Percentiles rank a stretch among this genome's conserved stretches.
Conservation (phyloP, 1,140 invertebrate species). For the Trachymyrmex cornetzi region DNA sequence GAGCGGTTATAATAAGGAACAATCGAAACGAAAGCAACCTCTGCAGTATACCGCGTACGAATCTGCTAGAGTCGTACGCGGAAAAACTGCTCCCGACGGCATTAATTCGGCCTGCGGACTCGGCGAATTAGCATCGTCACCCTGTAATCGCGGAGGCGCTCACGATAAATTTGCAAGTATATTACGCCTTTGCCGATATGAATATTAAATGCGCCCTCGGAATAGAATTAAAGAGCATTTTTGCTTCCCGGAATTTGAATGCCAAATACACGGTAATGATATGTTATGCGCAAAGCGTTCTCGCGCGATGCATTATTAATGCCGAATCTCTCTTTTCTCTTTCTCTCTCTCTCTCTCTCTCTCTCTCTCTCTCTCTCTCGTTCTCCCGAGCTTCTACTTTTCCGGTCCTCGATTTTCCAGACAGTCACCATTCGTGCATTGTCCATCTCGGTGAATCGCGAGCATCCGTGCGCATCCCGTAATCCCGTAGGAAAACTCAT, state of each 20-base stretch:
- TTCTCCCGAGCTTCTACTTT: constrained; percentile 16
- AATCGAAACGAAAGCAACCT: constrained; percentile 32
- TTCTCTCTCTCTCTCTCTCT: not conserved
- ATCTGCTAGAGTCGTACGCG: not conserved
- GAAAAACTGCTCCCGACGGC: constrained; percentile 45
- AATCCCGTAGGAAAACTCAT: constrained; percentile 77
- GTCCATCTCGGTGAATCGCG: constrained; percentile 36
- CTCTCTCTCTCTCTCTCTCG: not conserved
- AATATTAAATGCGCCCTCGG: constrained; percentile 60
- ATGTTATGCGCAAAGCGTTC: constrained; percentile 48
- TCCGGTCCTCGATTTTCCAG: constrained; percentile 62
- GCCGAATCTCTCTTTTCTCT: constrained; percentile 1
- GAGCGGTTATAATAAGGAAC: not conserved
- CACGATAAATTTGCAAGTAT: constrained; percentile 78
- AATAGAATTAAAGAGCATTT: constrained; percentile 64
- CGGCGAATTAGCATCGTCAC: constrained; percentile 57
- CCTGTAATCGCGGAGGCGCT: constrained; percentile 76
- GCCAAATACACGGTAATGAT: constrained; percentile 62
- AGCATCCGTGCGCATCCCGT: constrained; percentile 20
- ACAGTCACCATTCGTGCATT: not conserved
- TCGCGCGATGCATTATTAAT: constrained; percentile 63
- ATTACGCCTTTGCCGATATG: constrained; percentile 59
- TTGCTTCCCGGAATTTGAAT: constrained; percentile 63
- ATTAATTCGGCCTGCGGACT: constrained; percentile 53
- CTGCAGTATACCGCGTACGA: not conserved